These are phyloP conservation scores for Lerista edwardsae DNA, from an alignment of 2,797 vertebrate genomes.

Conservation along the genomic window DNA sequence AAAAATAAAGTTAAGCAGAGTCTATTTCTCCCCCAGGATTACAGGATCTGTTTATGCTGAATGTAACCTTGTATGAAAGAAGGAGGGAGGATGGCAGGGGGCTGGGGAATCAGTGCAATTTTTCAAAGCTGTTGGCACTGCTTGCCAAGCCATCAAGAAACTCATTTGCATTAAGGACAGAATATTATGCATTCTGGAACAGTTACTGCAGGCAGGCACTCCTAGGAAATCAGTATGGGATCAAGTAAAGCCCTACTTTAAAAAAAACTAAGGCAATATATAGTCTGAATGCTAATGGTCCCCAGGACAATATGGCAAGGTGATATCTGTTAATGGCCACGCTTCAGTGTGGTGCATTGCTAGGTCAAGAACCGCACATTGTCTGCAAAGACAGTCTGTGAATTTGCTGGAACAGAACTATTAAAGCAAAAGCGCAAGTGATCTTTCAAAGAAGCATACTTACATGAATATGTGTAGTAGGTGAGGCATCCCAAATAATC, in stretches of 20 bases:
- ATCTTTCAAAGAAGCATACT: not conserved
- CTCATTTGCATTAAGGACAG: slow-evolving; percentile 25
- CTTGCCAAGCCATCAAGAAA: not conserved
- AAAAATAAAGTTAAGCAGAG: slow-evolving; percentile 5
- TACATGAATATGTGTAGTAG: not conserved
- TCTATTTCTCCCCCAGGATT: slow-evolving; percentile 2
- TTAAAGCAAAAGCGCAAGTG: not conserved
- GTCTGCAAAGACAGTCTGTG: slow-evolving; percentile 5
- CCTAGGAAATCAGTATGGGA: slow-evolving; percentile 21
- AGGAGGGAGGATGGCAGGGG: not conserved
- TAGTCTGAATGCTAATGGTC: not conserved
- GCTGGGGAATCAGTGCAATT: not conserved
- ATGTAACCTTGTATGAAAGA: slow-evolving; percentile 16
- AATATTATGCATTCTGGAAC: slow-evolving; percentile 12
- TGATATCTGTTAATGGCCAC: not conserved
- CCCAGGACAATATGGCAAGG: not conserved
- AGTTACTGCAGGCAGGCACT: not conserved
- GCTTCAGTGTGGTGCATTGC: not conserved
- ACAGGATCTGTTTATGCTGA: not conserved
- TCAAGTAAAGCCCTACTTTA: slow-evolving; percentile 23
- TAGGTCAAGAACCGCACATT: slow-evolving; percentile 27
- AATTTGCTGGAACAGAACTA: not conserved
- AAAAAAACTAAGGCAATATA: not conserved
- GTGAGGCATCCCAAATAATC: not conserved
- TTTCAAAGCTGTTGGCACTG: slow-evolving; percentile 10